Conservation (phyloP, 2,888 invertebrate species). For the Eupithecia vulgata region DNA sequence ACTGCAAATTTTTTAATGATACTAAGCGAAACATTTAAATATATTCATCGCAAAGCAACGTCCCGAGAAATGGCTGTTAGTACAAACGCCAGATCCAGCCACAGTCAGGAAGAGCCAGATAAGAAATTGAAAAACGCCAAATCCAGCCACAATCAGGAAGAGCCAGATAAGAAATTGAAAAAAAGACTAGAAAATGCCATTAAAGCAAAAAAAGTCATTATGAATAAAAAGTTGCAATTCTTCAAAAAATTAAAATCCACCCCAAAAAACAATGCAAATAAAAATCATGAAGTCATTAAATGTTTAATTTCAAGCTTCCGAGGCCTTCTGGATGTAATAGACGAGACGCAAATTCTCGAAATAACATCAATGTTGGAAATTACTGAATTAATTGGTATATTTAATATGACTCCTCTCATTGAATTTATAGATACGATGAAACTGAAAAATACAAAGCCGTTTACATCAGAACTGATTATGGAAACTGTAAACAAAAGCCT, state of each 20-base stretch:
- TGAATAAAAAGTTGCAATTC: neutral
- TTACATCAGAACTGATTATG: neutral
- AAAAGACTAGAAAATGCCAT: neutral
- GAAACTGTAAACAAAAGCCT: neutral
- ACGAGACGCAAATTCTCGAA: neutral
- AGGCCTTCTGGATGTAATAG: neutral
- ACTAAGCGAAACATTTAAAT: neutral
- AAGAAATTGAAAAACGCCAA: neutral
- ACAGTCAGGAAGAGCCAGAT: neutral
- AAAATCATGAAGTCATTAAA: neutral
- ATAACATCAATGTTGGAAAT: neutral
- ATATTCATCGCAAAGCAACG: neutral
- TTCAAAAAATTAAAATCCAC: neutral
- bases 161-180: neutral
- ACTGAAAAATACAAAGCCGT: neutral
- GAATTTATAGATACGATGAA: neutral
- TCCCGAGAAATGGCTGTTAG: neutral
- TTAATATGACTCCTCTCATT: neutral
- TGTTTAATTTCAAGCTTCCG: neutral
- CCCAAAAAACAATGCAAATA: neutral
- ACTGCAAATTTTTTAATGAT: neutral
- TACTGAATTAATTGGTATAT: neutral
- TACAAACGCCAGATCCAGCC: neutral
- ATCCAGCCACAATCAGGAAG: too few species aligned
- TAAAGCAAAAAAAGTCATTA: neutral